phyloP scores from a whole-genome alignment of 2,888 invertebrate species.

The Crossocerus cetratus region DNA sequence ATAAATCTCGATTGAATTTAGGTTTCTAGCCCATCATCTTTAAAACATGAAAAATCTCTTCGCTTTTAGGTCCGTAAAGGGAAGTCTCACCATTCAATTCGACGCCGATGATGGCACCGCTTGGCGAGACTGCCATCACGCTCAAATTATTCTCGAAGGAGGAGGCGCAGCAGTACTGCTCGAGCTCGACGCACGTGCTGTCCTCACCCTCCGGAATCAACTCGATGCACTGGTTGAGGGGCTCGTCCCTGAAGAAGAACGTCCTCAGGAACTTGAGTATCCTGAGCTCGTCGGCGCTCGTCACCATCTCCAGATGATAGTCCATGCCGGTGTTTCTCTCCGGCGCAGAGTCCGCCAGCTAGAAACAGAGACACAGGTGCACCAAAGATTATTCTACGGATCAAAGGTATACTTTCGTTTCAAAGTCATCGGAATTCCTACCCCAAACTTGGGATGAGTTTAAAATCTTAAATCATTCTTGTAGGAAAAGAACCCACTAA shows the following conservation, averaged over 20 bases:
- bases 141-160: slow-evolving; percentile 81
- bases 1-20: too few species aligned
- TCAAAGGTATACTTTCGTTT: too few species aligned
- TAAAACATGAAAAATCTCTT: too few species aligned
- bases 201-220: slow-evolving; percentile 81
- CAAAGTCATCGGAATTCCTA: too few species aligned
- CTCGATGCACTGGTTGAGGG: slow-evolving; percentile 82
- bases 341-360: slow-evolving; percentile 68
- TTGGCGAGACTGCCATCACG: slow-evolving; percentile 81
- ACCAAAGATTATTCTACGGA: too few species aligned
- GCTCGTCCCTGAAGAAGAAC: slow-evolving; percentile 86
- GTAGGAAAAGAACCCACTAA: too few species aligned
- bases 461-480: too few species aligned
- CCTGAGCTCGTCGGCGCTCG: slow-evolving; percentile 78
- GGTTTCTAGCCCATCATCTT: too few species aligned
- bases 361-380: slow-evolving; percentile 25
- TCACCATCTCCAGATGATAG: slow-evolving; percentile 77
- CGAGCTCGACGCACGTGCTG: slow-evolving; percentile 81
- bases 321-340: slow-evolving; percentile 64
- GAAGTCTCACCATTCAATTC: slow-evolving; percentile 77
- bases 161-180: slow-evolving; percentile 80
- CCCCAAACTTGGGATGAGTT: too few species aligned
- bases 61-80: too few species aligned
- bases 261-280: slow-evolving; percentile 80
- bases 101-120: slow-evolving; percentile 81